These are phyloP conservation scores for Adrianichthys oophorus DNA, from an alignment of 2,797 vertebrate genomes.

Conservation along the genomic window DNA sequence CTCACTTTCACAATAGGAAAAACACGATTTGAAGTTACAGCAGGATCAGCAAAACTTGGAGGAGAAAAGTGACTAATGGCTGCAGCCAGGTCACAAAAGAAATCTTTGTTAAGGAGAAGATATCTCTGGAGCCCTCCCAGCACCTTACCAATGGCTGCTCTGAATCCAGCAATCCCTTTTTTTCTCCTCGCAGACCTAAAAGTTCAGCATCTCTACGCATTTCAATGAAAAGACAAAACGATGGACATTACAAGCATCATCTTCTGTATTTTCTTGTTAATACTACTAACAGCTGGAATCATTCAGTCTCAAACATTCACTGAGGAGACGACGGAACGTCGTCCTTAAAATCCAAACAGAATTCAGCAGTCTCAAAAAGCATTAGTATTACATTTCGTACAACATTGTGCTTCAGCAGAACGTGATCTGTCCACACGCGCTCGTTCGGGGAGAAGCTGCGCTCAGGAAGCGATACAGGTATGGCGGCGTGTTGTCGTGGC, in stretches of 20 bases:
- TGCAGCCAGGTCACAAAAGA: no score
- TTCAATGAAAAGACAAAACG: constrained; percentile 36
- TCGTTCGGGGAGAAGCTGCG: constrained; percentile 13
- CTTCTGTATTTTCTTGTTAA: constrained; percentile 71
- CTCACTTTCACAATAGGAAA: no score
- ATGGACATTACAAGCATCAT: constrained; percentile 56
- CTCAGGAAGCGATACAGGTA: constrained; percentile 28
- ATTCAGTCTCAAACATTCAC: constrained; percentile 71
- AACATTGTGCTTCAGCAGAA: constrained; percentile 50
- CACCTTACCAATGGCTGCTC: no score
- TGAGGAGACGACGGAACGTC: constrained; percentile 57
- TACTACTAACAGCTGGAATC: constrained; percentile 66
- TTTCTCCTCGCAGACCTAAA: neutral
- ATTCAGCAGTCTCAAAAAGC: constrained; percentile 70
- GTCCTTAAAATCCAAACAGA: constrained; percentile 51
- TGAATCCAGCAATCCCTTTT: no score
- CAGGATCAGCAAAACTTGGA: no score
- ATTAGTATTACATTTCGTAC: constrained; percentile 72
- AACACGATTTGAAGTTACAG: no score
- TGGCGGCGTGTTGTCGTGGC: constrained; percentile 26
- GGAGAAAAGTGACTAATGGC: no score
- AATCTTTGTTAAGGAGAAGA: no score
- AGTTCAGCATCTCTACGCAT: neutral
- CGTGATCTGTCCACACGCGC: constrained; percentile 29
- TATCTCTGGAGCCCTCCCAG: no score